Conservation (phyloP, 2,888 invertebrate species). For the Aplocera efformata region DNA sequence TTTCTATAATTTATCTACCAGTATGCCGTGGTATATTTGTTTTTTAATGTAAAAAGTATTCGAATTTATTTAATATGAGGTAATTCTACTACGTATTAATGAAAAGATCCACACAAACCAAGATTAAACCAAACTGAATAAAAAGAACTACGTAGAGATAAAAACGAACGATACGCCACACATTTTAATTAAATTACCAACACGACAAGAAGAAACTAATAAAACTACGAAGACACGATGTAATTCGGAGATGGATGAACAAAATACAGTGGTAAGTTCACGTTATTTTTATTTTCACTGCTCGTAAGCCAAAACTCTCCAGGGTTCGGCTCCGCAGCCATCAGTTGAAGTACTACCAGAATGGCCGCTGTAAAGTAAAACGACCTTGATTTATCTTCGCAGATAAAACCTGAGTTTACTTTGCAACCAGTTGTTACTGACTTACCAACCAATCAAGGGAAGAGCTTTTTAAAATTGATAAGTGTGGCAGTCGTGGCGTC, state of each 20-base stretch:
- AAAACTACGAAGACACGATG: conserved; percentile 6
- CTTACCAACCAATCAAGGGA: conserved; percentile 51
- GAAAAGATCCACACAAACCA: too few relatives aligned
- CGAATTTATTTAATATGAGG: too few relatives aligned
- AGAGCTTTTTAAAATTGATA: conserved; percentile 67
- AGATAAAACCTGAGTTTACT: conserved; percentile 43
- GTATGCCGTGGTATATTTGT: too few relatives aligned
- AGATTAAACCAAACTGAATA: too few relatives aligned
- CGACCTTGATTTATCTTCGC: conserved; percentile 39
- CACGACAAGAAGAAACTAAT: conserved; percentile 13
- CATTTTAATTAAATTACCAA: conserved; percentile 5
- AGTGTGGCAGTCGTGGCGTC: conserved; percentile 50
- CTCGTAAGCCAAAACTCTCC: conserved; percentile 17
- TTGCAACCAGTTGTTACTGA: conserved; percentile 36
- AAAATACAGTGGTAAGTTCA: conserved; percentile 15
- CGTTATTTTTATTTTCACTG: conserved; percentile 17
- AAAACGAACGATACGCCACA: conserved; percentile 2
- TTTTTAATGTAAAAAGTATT: too few relatives aligned
- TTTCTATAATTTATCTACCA: too few relatives aligned
- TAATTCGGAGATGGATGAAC: conserved; percentile 17
- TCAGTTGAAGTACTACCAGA: conserved; percentile 25
- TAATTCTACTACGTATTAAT: too few relatives aligned
- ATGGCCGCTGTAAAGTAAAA: conserved; percentile 33
- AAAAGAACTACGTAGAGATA: too few relatives aligned
- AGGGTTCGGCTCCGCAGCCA: conserved; percentile 27